Percentiles rank a stretch among this genome's conserved stretches.
phyloP scores from a whole-genome alignment of 2,888 invertebrate genomes.

The Idaea straminata region DNA sequence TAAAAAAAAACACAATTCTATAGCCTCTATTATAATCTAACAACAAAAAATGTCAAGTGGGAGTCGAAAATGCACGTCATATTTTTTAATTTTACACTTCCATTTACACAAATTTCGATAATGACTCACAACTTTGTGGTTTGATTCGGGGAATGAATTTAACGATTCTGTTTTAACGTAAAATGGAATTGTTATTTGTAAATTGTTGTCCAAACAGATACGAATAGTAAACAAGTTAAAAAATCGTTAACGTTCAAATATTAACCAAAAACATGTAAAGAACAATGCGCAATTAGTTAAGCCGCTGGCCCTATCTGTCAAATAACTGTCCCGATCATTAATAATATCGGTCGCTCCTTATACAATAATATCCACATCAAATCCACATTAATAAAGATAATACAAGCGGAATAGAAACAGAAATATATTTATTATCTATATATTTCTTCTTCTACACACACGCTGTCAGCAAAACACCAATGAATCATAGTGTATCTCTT shows the following conservation, averaged over 20 bases:
- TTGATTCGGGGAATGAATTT: slow-evolving; percentile 2
- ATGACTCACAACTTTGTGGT: slow-evolving; percentile 5
- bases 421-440: neutral
- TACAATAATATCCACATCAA: neutral
- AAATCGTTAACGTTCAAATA: neutral
- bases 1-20: neutral
- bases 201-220: neutral
- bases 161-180: slow-evolving; percentile 1
- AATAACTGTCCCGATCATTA: neutral
- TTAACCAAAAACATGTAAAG: neutral
- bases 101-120: neutral
- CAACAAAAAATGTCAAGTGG: slow-evolving; percentile 26
- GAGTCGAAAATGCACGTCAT: slow-evolving; percentile 25
- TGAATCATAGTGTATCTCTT: slow-evolving; percentile 31
- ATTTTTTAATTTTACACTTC: slow-evolving; percentile 20
- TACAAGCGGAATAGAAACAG: neutral
- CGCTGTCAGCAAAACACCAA: slow-evolving; percentile 25
- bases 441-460: neutral
- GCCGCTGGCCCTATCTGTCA: neutral
- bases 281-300: neutral
- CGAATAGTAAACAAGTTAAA: neutral
- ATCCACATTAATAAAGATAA: slow-evolving; percentile 1
- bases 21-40: slow-evolving; percentile 9
- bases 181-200: slow-evolving; percentile 1
- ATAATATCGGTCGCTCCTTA: neutral